Base-by-base conservation (phyloP, 2,888 invertebrate species). In the Nebria salina region DNA sequence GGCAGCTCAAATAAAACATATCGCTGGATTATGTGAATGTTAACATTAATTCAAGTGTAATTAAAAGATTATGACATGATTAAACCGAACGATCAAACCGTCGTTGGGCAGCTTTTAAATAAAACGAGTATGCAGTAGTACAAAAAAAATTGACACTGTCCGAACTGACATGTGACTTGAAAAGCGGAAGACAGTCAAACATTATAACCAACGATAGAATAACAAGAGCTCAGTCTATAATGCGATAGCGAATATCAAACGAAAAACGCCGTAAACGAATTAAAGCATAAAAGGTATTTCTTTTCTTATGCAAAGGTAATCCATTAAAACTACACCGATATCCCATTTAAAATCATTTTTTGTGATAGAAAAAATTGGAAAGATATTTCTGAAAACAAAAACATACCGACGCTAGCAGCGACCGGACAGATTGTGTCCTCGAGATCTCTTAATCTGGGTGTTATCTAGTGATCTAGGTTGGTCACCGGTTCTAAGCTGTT, bases 361-460 rank as follows among this genome's bases (percentile, higher is more conserved):
- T 54, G 2, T 54, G 54, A 11, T 54, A 54, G 54, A 54, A 75
- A 76, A 34, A 26, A 68, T 25, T 43, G 34, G 72, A 72, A 65
- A 68, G 26, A 77, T 70, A 72, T 34, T 72, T 66, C 25, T 66
- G 65, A 77, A 77, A 77, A 77, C 77, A 77, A 77, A 77, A 72
- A 34, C 64, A 34, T 20, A 68, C 26, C 65, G n/a, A 73, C 9
- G 43, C 54, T 54, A 43, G 66, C 78, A 75, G 42, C 75, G 79
- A 66, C 82, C 78, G 76, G 82, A 81, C 81, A 82, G 77, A 83
- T 85, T 82, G 82, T 82, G 82, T 84, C 83, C 83, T 82, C 82
- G 82, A 82, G 85, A 85, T 85, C 83, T 85, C 84, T 85, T 85
- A 86, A 86, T 86, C 85, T 82, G 77, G 77, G 78, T 84, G 84